phyloP scores from a whole-genome alignment of 1,140 invertebrate species.

The Drosophila tristis region DNA sequence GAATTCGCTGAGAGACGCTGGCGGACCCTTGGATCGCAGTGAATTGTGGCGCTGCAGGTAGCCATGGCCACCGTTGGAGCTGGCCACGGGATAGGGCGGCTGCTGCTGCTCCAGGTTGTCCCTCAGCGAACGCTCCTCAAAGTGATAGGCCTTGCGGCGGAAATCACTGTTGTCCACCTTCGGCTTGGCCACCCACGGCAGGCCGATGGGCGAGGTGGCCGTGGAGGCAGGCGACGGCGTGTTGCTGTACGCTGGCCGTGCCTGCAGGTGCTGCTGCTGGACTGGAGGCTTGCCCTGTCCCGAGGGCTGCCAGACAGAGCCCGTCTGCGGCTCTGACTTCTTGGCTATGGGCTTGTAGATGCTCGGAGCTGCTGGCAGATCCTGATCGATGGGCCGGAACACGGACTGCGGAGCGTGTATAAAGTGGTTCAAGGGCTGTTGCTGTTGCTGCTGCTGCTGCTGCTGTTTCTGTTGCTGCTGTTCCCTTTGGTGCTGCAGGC shows the following conservation, averaged over 20 bases:
- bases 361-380: constrained; percentile 36
- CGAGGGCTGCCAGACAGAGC: constrained; percentile 15
- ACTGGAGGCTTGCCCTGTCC: constrained; percentile 25
- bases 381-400: constrained; percentile 86
- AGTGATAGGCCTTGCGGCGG: constrained; percentile 71
- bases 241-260: constrained; percentile 51
- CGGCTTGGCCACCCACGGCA: constrained; percentile 78
- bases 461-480: constrained; percentile 41
- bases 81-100: constrained; percentile 2
- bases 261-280: constrained; percentile 44
- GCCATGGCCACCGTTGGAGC: constrained; percentile 16
- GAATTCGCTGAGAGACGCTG: constrained; percentile 52
- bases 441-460: constrained; percentile 32
- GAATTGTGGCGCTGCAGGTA: constrained; percentile 77
- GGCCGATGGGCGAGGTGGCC: constrained; percentile 70
- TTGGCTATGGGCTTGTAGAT: constrained; percentile 78
- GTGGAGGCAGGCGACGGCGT: constrained; percentile 68
- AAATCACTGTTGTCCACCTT: constrained; percentile 78
- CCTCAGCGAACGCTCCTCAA: constrained; percentile 70
- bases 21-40: constrained; percentile 53
- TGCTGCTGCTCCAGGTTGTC: constrained; percentile 65
- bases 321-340: constrained; percentile 46
- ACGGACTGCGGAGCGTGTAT: constrained; percentile 90
- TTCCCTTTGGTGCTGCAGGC: constrained; percentile 54
- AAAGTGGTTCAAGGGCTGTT: constrained; percentile 87